A percentile compares a stretch with the other conserved stretches of the same genome.
phyloP scores from a whole-genome alignment of 2,888 invertebrate genomes.

The Pterobdella sp. region DNA sequence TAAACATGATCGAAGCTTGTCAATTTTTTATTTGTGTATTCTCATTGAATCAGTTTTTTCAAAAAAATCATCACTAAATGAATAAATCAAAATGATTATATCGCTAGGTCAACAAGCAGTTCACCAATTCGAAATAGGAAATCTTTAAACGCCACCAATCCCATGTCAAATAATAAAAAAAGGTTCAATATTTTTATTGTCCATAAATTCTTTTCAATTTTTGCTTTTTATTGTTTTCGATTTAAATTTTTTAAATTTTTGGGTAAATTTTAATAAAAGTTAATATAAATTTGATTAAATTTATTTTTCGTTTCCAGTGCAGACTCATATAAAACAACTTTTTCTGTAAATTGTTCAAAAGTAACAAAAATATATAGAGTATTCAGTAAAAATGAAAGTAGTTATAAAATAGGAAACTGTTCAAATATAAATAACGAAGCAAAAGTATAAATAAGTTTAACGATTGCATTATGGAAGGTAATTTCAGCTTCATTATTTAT shows the following conservation, averaged over 20 bases:
- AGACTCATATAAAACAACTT: not conserved
- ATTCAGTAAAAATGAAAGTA: not conserved
- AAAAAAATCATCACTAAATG: too few species aligned
- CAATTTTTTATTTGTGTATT: not conserved
- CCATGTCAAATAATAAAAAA: too few species aligned
- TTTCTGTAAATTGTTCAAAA: not conserved
- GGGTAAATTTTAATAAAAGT: not conserved
- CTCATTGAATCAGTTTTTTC: too few species aligned
- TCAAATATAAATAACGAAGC: not conserved
- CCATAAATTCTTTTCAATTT: too few species aligned
- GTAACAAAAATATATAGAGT: not conserved
- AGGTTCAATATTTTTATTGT: too few species aligned
- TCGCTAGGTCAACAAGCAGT: too few species aligned
- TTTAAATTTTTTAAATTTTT: not conserved
- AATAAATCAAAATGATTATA: too few species aligned
- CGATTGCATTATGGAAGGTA: conserved; percentile 10
- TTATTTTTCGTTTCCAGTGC: conserved; percentile 4
- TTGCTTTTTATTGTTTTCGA: not conserved
- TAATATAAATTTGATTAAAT: not conserved
- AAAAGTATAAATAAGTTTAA: not conserved
- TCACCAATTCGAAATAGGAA: too few species aligned
- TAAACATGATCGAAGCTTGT: not conserved
- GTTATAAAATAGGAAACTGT: not conserved
- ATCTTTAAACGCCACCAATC: too few species aligned
- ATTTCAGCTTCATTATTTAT: not conserved